These are phyloP conservation scores for Magallana gigas DNA, from an alignment of 1,140 invertebrate species.

Conservation along the genomic window DNA sequence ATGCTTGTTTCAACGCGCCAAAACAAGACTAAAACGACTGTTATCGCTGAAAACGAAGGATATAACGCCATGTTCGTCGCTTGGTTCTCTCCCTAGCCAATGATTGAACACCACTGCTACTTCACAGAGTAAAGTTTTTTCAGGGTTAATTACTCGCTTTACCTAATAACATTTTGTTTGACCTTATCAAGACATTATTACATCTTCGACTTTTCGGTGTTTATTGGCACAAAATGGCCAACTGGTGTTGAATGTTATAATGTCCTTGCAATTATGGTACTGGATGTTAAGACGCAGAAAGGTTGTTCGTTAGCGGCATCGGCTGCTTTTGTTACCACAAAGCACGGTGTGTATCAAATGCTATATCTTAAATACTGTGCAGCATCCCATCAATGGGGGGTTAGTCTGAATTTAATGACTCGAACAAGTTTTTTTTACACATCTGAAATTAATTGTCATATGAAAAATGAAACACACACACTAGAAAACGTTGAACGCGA, in stretches of 20 bases:
- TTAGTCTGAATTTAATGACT: too few species aligned
- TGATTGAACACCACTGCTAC: not conserved
- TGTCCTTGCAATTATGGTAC: too few species aligned
- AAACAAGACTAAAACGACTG: not conserved
- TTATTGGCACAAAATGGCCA: not conserved
- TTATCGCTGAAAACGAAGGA: not conserved
- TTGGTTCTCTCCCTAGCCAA: not conserved
- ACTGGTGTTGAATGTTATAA: not conserved
- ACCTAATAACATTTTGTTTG: slow-evolving; percentile 22
- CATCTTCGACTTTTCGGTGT: not conserved
- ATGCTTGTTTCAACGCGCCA: not conserved
- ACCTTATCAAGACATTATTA: not conserved
- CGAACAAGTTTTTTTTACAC: too few species aligned
- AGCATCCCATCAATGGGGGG: too few species aligned
- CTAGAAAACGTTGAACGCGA: too few species aligned
- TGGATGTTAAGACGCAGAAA: too few species aligned
- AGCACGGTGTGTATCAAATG: too few species aligned
- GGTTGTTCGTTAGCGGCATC: too few species aligned
- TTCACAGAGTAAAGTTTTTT: slow-evolving; percentile 6
- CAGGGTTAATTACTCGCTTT: slow-evolving; percentile 1
- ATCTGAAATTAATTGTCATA: too few species aligned
- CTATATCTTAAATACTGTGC: too few species aligned
- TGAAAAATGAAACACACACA: too few species aligned
- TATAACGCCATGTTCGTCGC: not conserved
- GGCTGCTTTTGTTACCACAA: too few species aligned